Percentiles rank a stretch among this genome's conserved stretches.
These are phyloP conservation scores for Mystacides longicornis DNA, from an alignment of 2,888 invertebrate species.

Conservation along the genomic window DNA sequence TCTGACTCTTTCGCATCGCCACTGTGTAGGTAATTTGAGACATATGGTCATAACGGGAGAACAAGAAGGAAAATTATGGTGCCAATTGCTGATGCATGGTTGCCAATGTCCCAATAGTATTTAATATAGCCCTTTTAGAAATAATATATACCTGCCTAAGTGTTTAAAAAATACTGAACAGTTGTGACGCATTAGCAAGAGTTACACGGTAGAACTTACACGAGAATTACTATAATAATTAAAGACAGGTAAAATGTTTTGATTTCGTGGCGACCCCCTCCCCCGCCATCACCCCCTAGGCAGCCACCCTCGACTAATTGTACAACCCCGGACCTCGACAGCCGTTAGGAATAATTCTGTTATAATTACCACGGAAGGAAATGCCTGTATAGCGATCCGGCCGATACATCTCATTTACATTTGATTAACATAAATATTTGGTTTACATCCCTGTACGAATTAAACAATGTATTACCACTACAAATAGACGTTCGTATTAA, in stretches of 20 bases:
- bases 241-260: constrained; percentile 1
- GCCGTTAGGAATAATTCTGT: constrained; percentile 26
- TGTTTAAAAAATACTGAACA: too few relatives aligned
- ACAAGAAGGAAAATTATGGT: too few relatives aligned
- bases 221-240: not conserved
- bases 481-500: too few relatives aligned
- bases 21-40: too few relatives aligned
- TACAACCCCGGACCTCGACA: constrained; percentile 4
- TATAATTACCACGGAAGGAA: constrained; percentile 27
- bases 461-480: not conserved
- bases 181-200: too few relatives aligned
- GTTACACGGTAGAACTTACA: too few relatives aligned
- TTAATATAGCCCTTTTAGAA: too few relatives aligned
- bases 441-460: constrained; percentile 12
- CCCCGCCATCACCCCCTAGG: not conserved
- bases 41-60: too few relatives aligned
- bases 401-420: constrained; percentile 27
- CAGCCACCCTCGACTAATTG: constrained; percentile 1
- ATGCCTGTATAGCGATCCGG: constrained; percentile 23
- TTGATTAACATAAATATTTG: constrained; percentile 26
- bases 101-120: too few relatives aligned
- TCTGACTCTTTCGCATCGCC: too few relatives aligned
- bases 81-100: too few relatives aligned
- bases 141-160: too few relatives aligned
- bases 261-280: not conserved